Evolutionary conservation across 2,888 invertebrate species (phyloP), one percentile per base, ranked within the genome.

Genomic region (Halictus quadricinctus): DNA sequence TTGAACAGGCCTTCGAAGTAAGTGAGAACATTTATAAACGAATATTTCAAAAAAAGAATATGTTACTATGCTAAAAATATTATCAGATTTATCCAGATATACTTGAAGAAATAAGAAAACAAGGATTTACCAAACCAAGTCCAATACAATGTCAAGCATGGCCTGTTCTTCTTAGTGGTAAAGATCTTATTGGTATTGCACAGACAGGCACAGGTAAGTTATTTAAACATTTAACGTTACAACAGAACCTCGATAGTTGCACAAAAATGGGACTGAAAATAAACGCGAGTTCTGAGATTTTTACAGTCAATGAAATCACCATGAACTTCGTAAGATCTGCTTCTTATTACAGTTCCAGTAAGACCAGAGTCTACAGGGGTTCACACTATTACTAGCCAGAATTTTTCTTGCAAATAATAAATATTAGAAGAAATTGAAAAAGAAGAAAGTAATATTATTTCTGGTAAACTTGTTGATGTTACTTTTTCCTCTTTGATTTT

Each of bases 101-200:
- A 79, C 93, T 99, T 87, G 95, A 95, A 0, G 97, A 98, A 95
- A 97, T 99, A 73, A 94, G 95, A 75, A 97, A 97, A 89, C 97
- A 97, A 90, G 97, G 96, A 0, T 99, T 99, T 93, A 94, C 94
- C 43, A 96, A 96, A 85, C 99, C 99, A 0, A 97, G 98, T 0
- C 99, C 99, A 0, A 98, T 99, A 91, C 98, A 99, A 95, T 95
- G 97, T 84, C 99, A 99, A 95, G 97, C 98, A 0, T 99, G 99
- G 99, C 99, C 99, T 1, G 96, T 99, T 84, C 95, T 99, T 0
- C 95, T 99, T 69, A 96, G 97, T 92, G 99, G 99, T 0, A 96
- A 97, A 92, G 99, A 99, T 95, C 95, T 99, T 93, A 99, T 99
- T 94, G 99, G 99, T 13, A 99, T 99, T 88, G 99, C 99, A 0